Base-by-base conservation (phyloP, 2,113 vertebrate species). In the Prunella fulvescens region DNA sequence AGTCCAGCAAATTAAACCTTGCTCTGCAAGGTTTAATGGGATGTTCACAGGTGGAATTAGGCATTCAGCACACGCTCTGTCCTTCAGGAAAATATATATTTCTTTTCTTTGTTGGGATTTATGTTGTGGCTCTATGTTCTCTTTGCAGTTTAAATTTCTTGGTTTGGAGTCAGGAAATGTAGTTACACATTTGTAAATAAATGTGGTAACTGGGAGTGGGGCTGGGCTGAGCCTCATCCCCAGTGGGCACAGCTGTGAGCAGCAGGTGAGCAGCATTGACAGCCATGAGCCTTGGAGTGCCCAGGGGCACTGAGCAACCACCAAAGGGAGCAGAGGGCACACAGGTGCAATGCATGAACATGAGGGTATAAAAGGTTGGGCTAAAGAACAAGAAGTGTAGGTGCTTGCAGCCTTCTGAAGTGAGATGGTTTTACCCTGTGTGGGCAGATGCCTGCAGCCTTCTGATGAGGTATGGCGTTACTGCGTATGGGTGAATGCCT, bases 341-440 rank as follows among this genome's bases (percentile, higher is more conserved):
- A 57, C 54, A 57, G 31, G 54, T 1, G 33, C 56, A 23, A 1
- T 15, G 33, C 13, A 23, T 23, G 20, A 23, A 23, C 56, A n/a
- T 10, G 13, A 57, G 56, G 56, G 19, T 3, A 23, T 23, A 15
- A n/a, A 57, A 57, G 33, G 56, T 4, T 57, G 56, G 56, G 13
- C 54, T 57, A 3, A n/a, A n/a, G 33, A 57, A 7, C 20, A n/a
- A 5, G 33, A n/a, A 23, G 9, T 33, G 14, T 9, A 23, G 56
- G 3, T 57, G 13, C 33, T 10, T 57, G 14, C 9, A 35, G 56
- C 20, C 14, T n/a, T 57, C 9, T n/a, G 33, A 3, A 15, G 33
- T n/a, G 12, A 2, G 0, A 1, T 22, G 9, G 1, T 57, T 13
- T 10, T 33, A 4, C 5, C 4, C 4, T 57, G 33, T 10, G 4